phyloP scores from a whole-genome alignment of 2,113 vertebrate species.

The Ctenomys sociabilis region DNA sequence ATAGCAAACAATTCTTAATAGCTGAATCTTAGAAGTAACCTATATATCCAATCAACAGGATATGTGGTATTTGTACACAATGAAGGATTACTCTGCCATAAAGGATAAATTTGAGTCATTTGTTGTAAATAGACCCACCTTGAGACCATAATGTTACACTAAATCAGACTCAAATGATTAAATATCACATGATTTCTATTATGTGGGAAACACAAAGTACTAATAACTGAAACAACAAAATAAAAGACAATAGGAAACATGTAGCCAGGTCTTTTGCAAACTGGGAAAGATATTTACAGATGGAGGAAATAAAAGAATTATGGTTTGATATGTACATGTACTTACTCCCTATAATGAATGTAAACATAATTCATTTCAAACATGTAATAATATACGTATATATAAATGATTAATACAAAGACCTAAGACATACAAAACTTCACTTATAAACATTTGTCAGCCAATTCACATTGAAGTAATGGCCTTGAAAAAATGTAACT shows the following conservation, averaged over 20 bases:
- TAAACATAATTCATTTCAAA: not conserved
- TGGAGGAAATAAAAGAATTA: not conserved
- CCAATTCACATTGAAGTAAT: slow-evolving; percentile 31
- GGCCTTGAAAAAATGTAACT: slow-evolving; percentile 25
- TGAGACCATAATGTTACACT: not conserved
- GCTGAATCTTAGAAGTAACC: not conserved
- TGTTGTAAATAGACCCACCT: not conserved
- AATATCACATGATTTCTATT: not conserved
- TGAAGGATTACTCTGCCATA: not conserved
- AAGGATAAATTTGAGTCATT: not conserved
- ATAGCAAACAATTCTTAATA: not conserved
- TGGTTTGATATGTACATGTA: not conserved
- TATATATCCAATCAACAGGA: not conserved
- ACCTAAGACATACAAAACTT: not conserved
- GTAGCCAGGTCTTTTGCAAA: not conserved
- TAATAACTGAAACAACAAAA: not conserved
- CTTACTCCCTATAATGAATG: not conserved
- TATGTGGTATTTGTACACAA: not conserved
- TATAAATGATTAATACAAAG: not conserved
- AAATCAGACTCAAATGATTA: not conserved
- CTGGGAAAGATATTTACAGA: not conserved
- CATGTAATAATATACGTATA: not conserved
- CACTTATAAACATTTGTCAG: not conserved
- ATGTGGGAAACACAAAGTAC: not conserved
- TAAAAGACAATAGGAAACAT: not conserved